A percentile compares a stretch with the other conserved stretches of the same genome.
Conservation (phyloP, 53 echinoderm and acorn worm genomes). For the Holothuria leucospilota region DNA sequence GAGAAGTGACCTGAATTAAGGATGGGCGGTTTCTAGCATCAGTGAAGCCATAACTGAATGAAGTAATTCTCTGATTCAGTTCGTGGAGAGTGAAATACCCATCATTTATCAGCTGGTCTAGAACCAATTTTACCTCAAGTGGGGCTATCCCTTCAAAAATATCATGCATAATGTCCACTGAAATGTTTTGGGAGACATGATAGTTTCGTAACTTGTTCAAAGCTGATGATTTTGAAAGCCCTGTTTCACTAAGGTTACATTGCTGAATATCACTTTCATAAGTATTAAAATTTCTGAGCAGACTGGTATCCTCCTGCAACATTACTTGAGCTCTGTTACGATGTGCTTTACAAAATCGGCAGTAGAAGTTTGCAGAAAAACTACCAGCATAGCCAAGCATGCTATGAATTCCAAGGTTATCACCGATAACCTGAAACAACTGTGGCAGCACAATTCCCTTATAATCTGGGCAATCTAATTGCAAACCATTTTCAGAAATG, state of each 20-base stretch:
- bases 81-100: slow-evolving; percentile 27
- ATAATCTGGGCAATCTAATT: slow-evolving; percentile 20
- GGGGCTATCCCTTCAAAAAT: slow-evolving; percentile 14
- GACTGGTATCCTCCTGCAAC: not conserved
- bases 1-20: not conserved
- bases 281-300: not conserved
- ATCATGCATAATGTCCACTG: slow-evolving; percentile 21
- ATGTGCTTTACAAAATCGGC: slow-evolving; percentile 7
- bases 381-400: slow-evolving; percentile 10
- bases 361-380: slow-evolving; percentile 30
- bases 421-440: slow-evolving; percentile 24
- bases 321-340: not conserved
- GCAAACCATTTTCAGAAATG: not conserved
- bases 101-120: slow-evolving; percentile 48
- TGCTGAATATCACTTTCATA: not conserved
- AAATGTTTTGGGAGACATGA: slow-evolving; percentile 10
- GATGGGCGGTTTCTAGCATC: no score
- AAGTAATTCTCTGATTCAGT: slow-evolving; percentile 59
- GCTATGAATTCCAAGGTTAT: not conserved
- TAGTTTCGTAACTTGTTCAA: slow-evolving; percentile 11
- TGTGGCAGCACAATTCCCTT: not conserved
- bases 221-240: slow-evolving; percentile 16
- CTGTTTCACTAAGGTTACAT: not conserved
- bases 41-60: slow-evolving; percentile 60
- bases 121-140: slow-evolving; percentile 27